Base-by-base conservation (phyloP, 2,113 vertebrate genomes). In the Merops nubicus region DNA sequence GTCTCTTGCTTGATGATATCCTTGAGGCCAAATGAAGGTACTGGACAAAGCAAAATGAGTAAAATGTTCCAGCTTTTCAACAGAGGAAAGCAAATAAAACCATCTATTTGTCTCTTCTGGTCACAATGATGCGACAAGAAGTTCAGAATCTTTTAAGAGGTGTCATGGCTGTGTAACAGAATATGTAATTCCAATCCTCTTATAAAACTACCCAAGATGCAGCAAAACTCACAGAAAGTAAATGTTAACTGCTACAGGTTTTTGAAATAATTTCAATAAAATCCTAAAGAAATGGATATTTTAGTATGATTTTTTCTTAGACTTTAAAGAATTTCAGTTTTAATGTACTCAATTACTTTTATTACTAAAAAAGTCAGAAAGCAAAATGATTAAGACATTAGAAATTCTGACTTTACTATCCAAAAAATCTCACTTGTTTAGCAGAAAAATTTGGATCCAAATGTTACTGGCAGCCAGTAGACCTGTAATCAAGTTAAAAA, bases 401-500 rank as follows among this genome's bases (percentile, higher is more conserved):
- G 47, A 94, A 92, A 86, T 91, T 89, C 59, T 81, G 79, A 81
- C 56, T 86, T 64, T 86, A n/a, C 51, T 87, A 86, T 80, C 28
- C 79, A 88, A 93, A 91, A 31, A 72, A 78, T 91, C 93, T 53
- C 34, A 62, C 16, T 89, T 78, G 48, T 26, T 85, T 94, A 87
- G 53, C 40, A 87, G 64, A 93, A 84, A 78, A 87, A 91, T 57
- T 86, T 90, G 72, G 64, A 90, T 96, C 54, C 48, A 84, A 48
- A 88, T 95, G 89, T 81, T 91, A 60, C 68, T 89, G 65, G 48
- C 84, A 94, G 34, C 15, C 34, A 54, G n/a, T 48, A 75, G 56
- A 29, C 12, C 70, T 89, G 47, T 84, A 96, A 91, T 76, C 10
- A 2, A 15, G 60, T 92, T 91, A 88, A 96, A 94, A 96, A 91